These are phyloP conservation scores for Psammodynastes pulverulentus DNA, from an alignment of 2,113 vertebrate species.

Conservation along the genomic window DNA sequence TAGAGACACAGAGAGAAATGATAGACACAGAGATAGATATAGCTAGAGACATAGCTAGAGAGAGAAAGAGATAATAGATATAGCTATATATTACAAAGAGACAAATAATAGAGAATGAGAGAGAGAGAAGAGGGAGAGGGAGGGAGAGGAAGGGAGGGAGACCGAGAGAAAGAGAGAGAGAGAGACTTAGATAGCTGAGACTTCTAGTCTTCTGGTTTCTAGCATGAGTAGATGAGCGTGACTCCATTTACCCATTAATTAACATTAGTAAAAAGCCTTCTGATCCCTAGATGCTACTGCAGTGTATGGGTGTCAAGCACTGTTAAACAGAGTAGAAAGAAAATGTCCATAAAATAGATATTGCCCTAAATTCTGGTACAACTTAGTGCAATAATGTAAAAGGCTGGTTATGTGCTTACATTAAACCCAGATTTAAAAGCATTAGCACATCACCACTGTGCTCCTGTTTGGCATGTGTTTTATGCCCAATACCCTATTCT, in stretches of 20 bases:
- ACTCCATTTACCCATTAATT: slow-evolving; percentile 70
- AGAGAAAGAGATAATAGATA: background rate
- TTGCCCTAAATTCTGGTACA: slow-evolving; percentile 68
- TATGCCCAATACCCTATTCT: slow-evolving; percentile 87
- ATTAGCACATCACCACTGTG: slow-evolving; percentile 82
- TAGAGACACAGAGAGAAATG: background rate
- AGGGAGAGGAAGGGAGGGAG: background rate
- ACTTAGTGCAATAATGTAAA: slow-evolving; percentile 60
- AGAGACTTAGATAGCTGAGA: background rate
- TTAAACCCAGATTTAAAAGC: slow-evolving; percentile 74
- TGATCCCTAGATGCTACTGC: slow-evolving; percentile 62
- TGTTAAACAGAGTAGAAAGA: slow-evolving; percentile 66
- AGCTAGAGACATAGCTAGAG: background rate
- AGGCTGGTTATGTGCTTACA: slow-evolving; percentile 64
- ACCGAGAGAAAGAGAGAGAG: background rate
- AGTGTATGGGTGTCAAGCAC: slow-evolving; percentile 67
- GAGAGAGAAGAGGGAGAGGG: too few species aligned
- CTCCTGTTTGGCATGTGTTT: slow-evolving; percentile 83
- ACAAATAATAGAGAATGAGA: background rate
- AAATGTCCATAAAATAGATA: slow-evolving; percentile 62
- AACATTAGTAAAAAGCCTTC: slow-evolving; percentile 67
- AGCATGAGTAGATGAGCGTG: slow-evolving; percentile 54
- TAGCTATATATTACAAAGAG: background rate
- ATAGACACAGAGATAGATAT: background rate
- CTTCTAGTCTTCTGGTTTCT: slow-evolving; percentile 32